Percentiles rank a stretch among this genome's conserved stretches.
Conservation (phyloP, 2,797 vertebrate genomes). For the Acanthiza pusilla region DNA sequence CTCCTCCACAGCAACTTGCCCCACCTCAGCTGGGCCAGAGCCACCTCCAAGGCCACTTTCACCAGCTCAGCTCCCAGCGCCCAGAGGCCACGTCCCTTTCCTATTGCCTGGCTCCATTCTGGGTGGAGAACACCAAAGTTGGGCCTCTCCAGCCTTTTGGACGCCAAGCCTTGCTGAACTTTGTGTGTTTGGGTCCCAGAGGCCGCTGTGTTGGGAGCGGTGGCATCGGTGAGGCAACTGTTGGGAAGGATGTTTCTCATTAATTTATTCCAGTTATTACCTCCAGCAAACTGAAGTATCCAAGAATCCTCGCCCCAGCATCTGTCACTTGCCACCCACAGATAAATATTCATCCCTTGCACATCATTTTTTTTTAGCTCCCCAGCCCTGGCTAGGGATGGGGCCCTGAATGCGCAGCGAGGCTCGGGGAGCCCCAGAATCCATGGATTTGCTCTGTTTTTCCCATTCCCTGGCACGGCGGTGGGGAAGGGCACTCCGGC, state of each 20-base stretch:
- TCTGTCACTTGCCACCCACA: slow-evolving; percentile 41
- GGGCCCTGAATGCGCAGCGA: not conserved
- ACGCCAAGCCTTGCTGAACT: not conserved
- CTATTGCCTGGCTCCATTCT: not conserved
- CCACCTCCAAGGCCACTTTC: not conserved
- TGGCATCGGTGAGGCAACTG: not conserved
- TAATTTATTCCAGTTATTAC: slow-evolving; percentile 2
- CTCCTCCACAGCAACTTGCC: not conserved
- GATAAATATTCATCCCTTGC: slow-evolving; percentile 28
- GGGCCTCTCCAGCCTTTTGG: not conserved
- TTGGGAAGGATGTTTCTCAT: not conserved
- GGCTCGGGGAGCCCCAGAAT: not conserved
- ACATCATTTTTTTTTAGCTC: not conserved
- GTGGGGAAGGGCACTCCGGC: not conserved
- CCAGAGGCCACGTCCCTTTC: not conserved
- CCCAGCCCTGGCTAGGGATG: not conserved
- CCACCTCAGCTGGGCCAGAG: not conserved
- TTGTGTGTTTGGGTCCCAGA: not conserved
- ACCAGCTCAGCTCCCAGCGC: not conserved
- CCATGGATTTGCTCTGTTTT: rapidly evolving
- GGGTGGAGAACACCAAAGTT: not conserved
- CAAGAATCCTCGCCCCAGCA: slow-evolving; percentile 16
- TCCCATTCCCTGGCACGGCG: rapidly evolving
- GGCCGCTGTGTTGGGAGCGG: not conserved
- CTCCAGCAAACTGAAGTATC: slow-evolving; percentile 23